phyloP scores from a whole-genome alignment of 2,888 invertebrate species.

The Coelinius sp. region DNA sequence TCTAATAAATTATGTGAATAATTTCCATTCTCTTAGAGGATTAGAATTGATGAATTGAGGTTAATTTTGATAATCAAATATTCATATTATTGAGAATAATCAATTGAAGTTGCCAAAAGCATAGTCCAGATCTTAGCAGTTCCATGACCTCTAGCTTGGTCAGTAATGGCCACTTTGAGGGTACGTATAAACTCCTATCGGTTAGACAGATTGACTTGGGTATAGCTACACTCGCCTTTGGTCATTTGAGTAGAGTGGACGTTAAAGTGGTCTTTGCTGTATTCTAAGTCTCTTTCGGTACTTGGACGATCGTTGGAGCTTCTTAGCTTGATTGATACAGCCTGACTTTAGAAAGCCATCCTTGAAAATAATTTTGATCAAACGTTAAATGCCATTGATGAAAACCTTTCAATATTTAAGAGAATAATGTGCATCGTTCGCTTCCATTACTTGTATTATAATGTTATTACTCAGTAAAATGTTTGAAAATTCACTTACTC shows the following conservation, averaged over 20 bases:
- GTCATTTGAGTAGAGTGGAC: constrained; percentile 14
- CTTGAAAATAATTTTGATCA: neutral
- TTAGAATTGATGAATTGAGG: neutral
- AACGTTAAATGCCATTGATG: neutral
- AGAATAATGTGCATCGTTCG: neutral
- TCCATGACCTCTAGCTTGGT: constrained; percentile 41
- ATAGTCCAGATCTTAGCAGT: constrained; percentile 36
- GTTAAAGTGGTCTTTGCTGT: constrained; percentile 17
- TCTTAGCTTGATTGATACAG: neutral
- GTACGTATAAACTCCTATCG: constrained; percentile 58
- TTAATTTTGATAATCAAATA: neutral
- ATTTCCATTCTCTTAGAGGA: neutral
- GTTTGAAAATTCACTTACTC: too few species aligned
- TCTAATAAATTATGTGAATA: too few species aligned
- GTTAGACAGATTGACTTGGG: constrained; percentile 55
- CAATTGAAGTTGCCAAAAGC: neutral
- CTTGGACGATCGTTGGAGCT: neutral
- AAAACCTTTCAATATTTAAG: neutral
- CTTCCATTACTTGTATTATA: neutral
- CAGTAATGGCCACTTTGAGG: constrained; percentile 68
- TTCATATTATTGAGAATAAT: neutral
- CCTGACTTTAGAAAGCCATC: neutral
- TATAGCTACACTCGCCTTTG: neutral
- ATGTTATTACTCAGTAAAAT: too few species aligned
- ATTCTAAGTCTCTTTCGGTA: neutral